A percentile compares a stretch with the other conserved stretches of the same genome.
phyloP scores from a whole-genome alignment of 2,113 vertebrate species.

The Chrysemys picta region DNA sequence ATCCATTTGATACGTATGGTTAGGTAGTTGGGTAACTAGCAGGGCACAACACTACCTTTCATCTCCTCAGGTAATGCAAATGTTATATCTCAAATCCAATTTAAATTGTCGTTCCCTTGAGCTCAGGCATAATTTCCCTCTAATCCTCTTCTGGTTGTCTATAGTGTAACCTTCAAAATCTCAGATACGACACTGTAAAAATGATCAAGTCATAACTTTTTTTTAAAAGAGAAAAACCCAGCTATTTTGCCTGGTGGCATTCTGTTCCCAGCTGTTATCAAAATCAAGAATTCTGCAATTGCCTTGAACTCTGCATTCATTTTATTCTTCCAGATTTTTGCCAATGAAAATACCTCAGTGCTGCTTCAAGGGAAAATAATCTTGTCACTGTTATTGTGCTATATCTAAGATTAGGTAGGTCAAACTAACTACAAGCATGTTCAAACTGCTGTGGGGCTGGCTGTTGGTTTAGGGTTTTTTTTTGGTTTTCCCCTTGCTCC shows the following conservation, averaged over 20 bases:
- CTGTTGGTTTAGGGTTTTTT: constrained; percentile 48
- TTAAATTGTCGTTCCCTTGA: constrained; percentile 66
- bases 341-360: constrained; percentile 49
- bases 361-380: constrained; percentile 54
- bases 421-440: constrained; percentile 39
- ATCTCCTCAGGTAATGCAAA: constrained; percentile 59
- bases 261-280: constrained; percentile 41
- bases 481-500: constrained; percentile 43
- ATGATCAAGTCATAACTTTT: constrained; percentile 39
- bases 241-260: constrained; percentile 52
- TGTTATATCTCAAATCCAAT: constrained; percentile 63
- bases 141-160: constrained; percentile 63
- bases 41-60: constrained; percentile 3
- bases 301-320: constrained; percentile 58
- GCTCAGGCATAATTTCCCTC: constrained; percentile 70
- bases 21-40: constrained; percentile 26
- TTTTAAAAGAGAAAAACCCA: constrained; percentile 42
- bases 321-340: constrained; percentile 45
- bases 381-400: constrained; percentile 56
- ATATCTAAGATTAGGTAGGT: constrained; percentile 63
- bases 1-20: constrained; percentile 30
- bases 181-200: constrained; percentile 44
- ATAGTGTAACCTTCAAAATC: constrained; percentile 56
- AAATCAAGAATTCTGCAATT: constrained; percentile 45
- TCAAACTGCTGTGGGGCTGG: constrained; percentile 47